A percentile compares a stretch with the other conserved stretches of the same genome.
These are phyloP conservation scores for Epizoanthus ramosus DNA, from an alignment of 92 coral and sea anemone species.

Conservation along the genomic window DNA sequence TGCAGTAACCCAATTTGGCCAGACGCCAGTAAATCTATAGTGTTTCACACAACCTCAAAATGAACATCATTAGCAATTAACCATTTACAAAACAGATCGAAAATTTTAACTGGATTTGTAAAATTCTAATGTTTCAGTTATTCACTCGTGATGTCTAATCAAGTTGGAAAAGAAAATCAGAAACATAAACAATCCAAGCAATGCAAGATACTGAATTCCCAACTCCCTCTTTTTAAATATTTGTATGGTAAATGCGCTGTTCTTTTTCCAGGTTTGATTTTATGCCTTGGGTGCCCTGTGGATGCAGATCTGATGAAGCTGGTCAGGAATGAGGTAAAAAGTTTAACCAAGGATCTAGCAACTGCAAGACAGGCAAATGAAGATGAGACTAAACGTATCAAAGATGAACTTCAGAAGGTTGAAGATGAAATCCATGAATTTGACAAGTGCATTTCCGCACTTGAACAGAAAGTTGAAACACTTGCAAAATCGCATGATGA, in stretches of 20 bases:
- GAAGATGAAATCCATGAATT: conserved; percentile 48
- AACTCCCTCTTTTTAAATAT: too few relatives aligned
- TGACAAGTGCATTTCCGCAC: conserved; percentile 24
- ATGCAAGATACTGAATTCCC: too few relatives aligned
- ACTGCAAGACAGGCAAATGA: conserved; percentile 28
- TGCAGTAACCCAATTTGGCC: too few relatives aligned
- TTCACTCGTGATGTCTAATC: too few relatives aligned
- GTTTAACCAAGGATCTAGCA: conserved; percentile 44
- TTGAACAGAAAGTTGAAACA: conserved; percentile 6
- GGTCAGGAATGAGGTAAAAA: conserved; percentile 56
- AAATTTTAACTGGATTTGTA: not conserved
- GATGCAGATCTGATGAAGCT: conserved; percentile 77
- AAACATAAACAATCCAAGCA: too few relatives aligned
- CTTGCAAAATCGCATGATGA: conserved; percentile 27
- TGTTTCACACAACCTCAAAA: too few relatives aligned
- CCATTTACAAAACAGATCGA: too few relatives aligned
- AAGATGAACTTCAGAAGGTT: conserved; percentile 50
- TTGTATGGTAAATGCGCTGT: not conserved
- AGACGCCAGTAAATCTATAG: too few relatives aligned
- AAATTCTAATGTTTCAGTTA: too few relatives aligned
- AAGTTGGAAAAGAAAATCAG: too few relatives aligned
- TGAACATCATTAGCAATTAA: too few relatives aligned
- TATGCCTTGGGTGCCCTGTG: conserved; percentile 81
- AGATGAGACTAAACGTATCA: conserved; percentile 62
- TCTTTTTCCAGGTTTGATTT: conserved; percentile 59